Percentiles rank a stretch among this genome's conserved stretches.
Evolutionary conservation across 2,888 invertebrate genomes (phyloP).

Genomic region (Drosophila mimica): DNA sequence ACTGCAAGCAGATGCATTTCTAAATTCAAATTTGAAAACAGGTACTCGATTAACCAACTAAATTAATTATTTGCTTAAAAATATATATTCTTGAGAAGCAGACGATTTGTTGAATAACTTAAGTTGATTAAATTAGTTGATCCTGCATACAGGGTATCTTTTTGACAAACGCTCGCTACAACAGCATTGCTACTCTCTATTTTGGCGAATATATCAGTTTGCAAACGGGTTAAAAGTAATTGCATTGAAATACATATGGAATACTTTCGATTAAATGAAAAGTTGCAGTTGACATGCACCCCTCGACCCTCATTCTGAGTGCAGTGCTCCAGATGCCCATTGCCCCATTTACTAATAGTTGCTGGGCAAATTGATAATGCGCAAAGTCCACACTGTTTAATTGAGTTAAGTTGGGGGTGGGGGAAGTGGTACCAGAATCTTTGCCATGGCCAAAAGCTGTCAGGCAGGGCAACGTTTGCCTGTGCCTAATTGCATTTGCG

Average conservation of each 20-base stretch:
- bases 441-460: slow-evolving; percentile 37
- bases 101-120: neutral
- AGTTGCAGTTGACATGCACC: slow-evolving; percentile 8
- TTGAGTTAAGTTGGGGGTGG: slow-evolving; percentile 59
- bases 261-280: slow-evolving; percentile 25
- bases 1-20: neutral
- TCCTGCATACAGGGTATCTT: neutral
- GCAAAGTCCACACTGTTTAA: slow-evolving; percentile 62
- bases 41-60: neutral
- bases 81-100: neutral
- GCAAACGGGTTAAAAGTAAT: slow-evolving; percentile 55
- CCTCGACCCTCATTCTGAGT: neutral
- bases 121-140: neutral
- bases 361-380: slow-evolving; percentile 61
- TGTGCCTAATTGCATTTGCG: slow-evolving; percentile 70
- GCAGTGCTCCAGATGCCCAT: neutral
- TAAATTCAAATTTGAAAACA: neutral
- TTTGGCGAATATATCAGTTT: neutral
- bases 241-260: slow-evolving; percentile 44
- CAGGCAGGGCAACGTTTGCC: slow-evolving; percentile 54
- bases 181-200: neutral
- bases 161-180: neutral
- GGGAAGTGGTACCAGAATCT: slow-evolving; percentile 1
- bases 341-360: slow-evolving; percentile 18
- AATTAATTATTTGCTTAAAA: neutral